phyloP scores from a whole-genome alignment of 1,140 invertebrate species.

The Lepidurus packardi region DNA sequence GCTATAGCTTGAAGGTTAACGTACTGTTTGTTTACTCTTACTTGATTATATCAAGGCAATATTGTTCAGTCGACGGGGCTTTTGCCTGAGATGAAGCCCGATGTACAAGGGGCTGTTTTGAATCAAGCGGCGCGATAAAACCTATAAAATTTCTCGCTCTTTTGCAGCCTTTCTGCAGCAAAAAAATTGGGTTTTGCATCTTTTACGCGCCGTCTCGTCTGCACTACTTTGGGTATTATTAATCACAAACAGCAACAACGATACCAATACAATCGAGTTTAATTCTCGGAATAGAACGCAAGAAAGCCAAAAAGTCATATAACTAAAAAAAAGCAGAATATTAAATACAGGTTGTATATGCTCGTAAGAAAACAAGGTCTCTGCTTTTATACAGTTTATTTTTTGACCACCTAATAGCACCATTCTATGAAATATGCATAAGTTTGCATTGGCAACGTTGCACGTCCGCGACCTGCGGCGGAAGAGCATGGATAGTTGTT shows the following conservation, averaged over 20 bases:
- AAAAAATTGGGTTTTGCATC: not conserved
- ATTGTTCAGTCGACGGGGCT: not conserved
- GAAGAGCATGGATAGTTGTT: slow-evolving; percentile 21
- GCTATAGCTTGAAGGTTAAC: too few species aligned
- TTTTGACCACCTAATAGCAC: not conserved
- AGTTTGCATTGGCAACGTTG: not conserved
- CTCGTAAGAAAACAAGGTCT: too few species aligned
- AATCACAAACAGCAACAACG: not conserved
- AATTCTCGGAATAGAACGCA: not conserved
- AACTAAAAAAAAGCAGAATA: too few species aligned
- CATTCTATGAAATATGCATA: not conserved
- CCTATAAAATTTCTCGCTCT: too few species aligned
- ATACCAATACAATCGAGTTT: too few species aligned
- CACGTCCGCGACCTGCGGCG: slow-evolving; percentile 12
- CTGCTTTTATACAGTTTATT: not conserved
- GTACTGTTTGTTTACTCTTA: not conserved
- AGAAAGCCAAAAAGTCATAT: too few species aligned
- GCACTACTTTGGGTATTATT: not conserved
- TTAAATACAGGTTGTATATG: too few species aligned
- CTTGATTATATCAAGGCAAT: slow-evolving; percentile 15
- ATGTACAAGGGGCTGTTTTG: not conserved
- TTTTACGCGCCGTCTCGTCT: not conserved
- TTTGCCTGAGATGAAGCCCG: not conserved
- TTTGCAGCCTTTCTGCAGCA: not conserved
- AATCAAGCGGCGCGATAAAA: not conserved